A percentile compares a stretch with the other conserved stretches of the same genome.
Conservation (phyloP, 2,797 vertebrate species). For the Sebastes diploproa region DNA sequence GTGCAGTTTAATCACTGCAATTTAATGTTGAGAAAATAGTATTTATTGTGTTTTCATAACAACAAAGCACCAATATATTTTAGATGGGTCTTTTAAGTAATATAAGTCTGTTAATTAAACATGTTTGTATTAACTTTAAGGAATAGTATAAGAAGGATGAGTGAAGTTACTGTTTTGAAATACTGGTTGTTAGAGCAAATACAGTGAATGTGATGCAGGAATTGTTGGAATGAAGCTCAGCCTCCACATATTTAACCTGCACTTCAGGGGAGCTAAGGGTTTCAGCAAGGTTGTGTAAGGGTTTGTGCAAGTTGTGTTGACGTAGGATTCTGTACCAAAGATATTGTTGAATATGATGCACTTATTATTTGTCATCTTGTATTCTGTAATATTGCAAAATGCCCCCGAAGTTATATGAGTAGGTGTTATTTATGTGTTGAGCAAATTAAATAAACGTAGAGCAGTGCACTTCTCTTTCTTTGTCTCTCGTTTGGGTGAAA, state of each 20-base stretch:
- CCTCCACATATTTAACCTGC: conserved; percentile 4
- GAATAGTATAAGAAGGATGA: neutral
- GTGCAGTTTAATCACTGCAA: neutral
- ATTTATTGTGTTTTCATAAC: conserved; percentile 45
- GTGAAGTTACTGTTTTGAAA: conserved; percentile 18
- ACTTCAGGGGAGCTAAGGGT: neutral
- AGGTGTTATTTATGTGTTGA: conserved; percentile 40
- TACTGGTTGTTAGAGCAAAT: neutral
- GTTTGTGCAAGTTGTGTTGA: conserved; percentile 16
- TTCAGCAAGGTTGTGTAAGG: neutral
- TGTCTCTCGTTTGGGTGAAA: neutral
- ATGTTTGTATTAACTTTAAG: conserved; percentile 9
- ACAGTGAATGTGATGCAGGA: neutral
- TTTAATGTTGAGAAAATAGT: conserved; percentile 5
- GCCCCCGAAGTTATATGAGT: neutral
- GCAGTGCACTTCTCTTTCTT: neutral
- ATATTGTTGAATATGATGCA: conserved; percentile 11
- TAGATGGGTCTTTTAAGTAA: conserved; percentile 31
- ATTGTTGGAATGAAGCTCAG: neutral
- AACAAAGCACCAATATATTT: conserved; percentile 19
- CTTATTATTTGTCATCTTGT: neutral
- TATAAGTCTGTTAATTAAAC: neutral
- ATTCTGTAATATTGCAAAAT: conserved; percentile 12
- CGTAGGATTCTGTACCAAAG: conserved; percentile 44
- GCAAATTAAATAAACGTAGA: conserved; percentile 22